A percentile compares a stretch with the other conserved stretches of the same genome.
Evolutionary conservation across 2,113 vertebrate genomes (phyloP).

Genomic region (Rhegmatorhina hoffmannsi): DNA sequence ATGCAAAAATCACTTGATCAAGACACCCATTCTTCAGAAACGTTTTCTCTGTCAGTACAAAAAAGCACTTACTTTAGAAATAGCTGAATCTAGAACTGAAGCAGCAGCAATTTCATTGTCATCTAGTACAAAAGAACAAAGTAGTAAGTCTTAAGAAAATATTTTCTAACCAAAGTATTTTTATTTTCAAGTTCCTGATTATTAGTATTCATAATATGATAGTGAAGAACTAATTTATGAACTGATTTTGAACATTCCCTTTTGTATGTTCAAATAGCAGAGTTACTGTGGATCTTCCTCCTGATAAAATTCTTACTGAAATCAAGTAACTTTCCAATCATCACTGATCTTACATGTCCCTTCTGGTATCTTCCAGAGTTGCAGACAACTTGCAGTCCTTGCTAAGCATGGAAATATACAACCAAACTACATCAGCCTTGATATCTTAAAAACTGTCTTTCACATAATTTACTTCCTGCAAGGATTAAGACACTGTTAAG

Average conservation of each 20-base stretch:
- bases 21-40: background rate
- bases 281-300: background rate
- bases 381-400: background rate
- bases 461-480: background rate
- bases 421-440: background rate
- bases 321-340: background rate
- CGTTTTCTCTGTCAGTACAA: background rate
- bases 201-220: background rate
- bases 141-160: background rate
- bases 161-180: background rate
- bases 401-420: background rate
- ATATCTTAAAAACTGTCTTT: background rate
- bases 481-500: background rate
- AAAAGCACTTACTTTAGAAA: constrained; percentile 74
- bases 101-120: constrained; percentile 9
- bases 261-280: background rate
- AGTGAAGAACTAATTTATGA: background rate
- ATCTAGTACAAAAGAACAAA: constrained; percentile 60
- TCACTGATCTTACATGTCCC: background rate
- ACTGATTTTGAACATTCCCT: background rate
- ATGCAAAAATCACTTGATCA: background rate
- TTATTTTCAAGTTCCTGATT: background rate
- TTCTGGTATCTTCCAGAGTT: background rate
- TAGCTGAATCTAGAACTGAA: constrained; percentile 25
- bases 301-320: background rate